A percentile compares a stretch with the other conserved stretches of the same genome.
These are phyloP conservation scores for Sorex araneus DNA, from an alignment of 2,113 vertebrate genomes.

Conservation along the genomic window DNA sequence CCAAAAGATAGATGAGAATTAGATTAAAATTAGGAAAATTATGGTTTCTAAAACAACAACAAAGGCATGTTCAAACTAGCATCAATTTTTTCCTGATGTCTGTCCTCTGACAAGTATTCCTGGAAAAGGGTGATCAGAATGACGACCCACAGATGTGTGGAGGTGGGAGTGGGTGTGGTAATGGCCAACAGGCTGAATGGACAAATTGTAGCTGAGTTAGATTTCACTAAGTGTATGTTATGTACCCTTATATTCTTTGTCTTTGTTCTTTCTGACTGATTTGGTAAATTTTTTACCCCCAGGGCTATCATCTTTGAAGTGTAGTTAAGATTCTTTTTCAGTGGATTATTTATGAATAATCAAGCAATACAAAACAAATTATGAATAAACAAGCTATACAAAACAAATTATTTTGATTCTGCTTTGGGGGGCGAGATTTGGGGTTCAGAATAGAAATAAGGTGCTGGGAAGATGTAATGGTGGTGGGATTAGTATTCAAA, in stretches of 20 bases:
- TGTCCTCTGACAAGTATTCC: constrained; percentile 59
- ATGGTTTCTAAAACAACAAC: constrained; percentile 7
- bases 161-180: neutral
- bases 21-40: neutral
- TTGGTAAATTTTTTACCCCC: neutral
- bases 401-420: too few relatives aligned
- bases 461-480: too few relatives aligned
- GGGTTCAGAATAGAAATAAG: too few relatives aligned
- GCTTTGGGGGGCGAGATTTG: too few relatives aligned
- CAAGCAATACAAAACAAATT: too few relatives aligned
- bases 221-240: neutral
- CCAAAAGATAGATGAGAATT: neutral
- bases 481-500: too few relatives aligned
- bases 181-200: neutral
- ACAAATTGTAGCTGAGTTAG: neutral
- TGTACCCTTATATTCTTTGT: neutral
- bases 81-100: constrained; percentile 70
- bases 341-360: too few relatives aligned
- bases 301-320: neutral
- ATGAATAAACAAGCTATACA: too few relatives aligned
- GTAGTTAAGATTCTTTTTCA: neutral
- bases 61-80: constrained; percentile 39
- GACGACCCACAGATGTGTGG: constrained; percentile 60
- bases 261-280: neutral
- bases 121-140: neutral